A percentile compares a stretch with the other conserved stretches of the same genome.
These are phyloP conservation scores for Pemphredon lugubris DNA, from an alignment of 2,888 invertebrate species.

Conservation along the genomic window DNA sequence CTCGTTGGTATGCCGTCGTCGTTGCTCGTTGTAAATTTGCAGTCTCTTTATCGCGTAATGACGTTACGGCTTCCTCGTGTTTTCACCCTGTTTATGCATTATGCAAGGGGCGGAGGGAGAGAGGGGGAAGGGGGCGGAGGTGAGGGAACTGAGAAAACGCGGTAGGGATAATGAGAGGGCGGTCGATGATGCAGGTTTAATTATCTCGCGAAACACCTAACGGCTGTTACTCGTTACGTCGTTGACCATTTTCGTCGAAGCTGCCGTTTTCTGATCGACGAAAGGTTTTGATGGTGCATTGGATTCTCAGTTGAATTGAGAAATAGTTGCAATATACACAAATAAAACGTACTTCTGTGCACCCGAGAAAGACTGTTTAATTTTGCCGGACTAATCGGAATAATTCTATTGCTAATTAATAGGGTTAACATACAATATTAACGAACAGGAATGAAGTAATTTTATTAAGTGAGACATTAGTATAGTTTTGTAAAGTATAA, in stretches of 20 bases:
- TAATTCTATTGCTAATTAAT: no score
- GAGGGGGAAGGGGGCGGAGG: constrained; percentile 13
- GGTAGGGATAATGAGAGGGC: constrained; percentile 69
- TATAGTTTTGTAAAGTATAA: no score
- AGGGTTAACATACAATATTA: background rate
- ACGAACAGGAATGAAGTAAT: no score
- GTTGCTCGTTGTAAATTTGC: constrained; percentile 61
- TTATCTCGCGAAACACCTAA: constrained; percentile 64
- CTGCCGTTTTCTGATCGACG: constrained; percentile 16
- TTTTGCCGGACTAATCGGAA: no score
- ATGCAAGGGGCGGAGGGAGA: constrained; percentile 48
- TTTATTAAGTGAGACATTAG: no score
- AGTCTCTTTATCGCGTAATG: constrained; percentile 66
- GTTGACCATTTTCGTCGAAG: constrained; percentile 43
- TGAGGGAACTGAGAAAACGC: constrained; percentile 12
- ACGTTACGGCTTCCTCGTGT: constrained; percentile 69
- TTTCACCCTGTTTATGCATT: constrained; percentile 71
- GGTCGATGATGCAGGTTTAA: constrained; percentile 65
- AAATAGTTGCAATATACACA: no score
- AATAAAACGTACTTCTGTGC: no score
- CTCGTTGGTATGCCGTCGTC: constrained; percentile 48
- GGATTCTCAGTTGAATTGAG: no score
- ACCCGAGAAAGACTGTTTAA: no score
- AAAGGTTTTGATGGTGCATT: no score
- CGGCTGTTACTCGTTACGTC: constrained; percentile 49